Evolutionary conservation across 2,888 invertebrate species (phyloP), one percentile per base, ranked within the genome.

Genomic region (Tenodera sinensis): DNA sequence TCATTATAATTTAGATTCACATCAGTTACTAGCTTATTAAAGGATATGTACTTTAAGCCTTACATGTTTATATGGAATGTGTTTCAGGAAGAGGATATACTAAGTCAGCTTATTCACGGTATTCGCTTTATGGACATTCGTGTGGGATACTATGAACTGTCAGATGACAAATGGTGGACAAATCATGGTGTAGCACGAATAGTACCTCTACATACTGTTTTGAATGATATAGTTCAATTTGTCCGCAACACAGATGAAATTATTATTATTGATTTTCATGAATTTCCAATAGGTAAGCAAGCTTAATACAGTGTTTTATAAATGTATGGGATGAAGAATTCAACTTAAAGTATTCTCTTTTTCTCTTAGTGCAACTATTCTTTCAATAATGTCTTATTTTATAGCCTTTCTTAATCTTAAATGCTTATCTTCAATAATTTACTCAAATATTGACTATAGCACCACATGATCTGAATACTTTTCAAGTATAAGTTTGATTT

Each of bases 111-210:
- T 89, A 93, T 95, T 91, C 94, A 95, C 91, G 96, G 96, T 1
- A 94, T 94, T 6, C 93, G 96, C 87, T 95, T 95, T 91, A 92
- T 96, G 91, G 96, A 96, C 91, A 93, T 96, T 83, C 93, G 96
- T 42, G 93, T 95, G 27, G 95, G 94, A 25, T 94, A 94, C 91
- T 95, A 95, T 92, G 90, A 91, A 14, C 85, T 86, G 12, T 84
- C 84, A n/a, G 91, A 91, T 7, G 15, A 92, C 93, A 25, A 91
- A 92, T 91, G 92, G 89, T 95, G 94, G 93, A 93, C 94, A 1
- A 95, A 95, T 92, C 95, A 96, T 91, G 95, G 95, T 20, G 92
- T 94, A 14, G 93, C 94, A 3, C 93, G 93, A 28, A 93, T 95
- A 47, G 93, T 94, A 4, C 94, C 95, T 1, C 91, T 95, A 34